Evolutionary conservation across 2,797 vertebrate genomes (phyloP).

Genomic region (Hipposideros larvatus): DNA sequence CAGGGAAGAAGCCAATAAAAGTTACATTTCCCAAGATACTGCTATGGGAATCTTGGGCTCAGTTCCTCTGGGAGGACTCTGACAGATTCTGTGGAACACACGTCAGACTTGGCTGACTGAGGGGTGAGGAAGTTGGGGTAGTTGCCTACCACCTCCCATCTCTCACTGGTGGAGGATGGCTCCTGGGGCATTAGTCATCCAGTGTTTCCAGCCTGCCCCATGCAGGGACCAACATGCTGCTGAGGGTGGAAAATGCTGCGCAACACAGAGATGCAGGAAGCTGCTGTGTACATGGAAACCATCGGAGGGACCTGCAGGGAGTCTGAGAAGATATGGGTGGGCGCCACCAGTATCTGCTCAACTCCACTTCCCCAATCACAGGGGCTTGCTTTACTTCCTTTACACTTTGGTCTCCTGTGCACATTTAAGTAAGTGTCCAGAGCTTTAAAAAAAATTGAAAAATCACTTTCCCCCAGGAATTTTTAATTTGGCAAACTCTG

Average conservation of each 20-base stretch:
- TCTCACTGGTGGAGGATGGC: background rate
- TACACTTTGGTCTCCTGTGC: background rate
- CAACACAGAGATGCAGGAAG: background rate
- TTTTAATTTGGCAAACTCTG: slow-evolving; percentile 42
- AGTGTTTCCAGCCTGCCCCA: background rate
- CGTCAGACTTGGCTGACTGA: background rate
- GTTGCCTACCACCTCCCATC: background rate
- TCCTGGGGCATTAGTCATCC: background rate
- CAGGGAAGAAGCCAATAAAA: background rate
- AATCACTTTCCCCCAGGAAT: background rate
- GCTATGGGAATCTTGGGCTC: background rate
- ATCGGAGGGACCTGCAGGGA: background rate
- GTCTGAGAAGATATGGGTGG: background rate
- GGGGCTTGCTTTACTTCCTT: background rate
- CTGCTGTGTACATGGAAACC: background rate
- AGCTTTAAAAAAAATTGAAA: background rate
- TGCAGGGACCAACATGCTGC: background rate
- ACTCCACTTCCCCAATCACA: background rate
- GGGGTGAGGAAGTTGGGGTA: background rate
- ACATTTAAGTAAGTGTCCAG: background rate
- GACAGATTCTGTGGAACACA: background rate
- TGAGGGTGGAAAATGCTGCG: background rate
- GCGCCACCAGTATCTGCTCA: background rate
- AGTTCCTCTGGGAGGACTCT: background rate
- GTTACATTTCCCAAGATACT: background rate